A percentile compares a stretch with the other conserved stretches of the same genome.
Evolutionary conservation across 2,888 invertebrate genomes (phyloP).

Genomic region (Zygogramma bicolorata): DNA sequence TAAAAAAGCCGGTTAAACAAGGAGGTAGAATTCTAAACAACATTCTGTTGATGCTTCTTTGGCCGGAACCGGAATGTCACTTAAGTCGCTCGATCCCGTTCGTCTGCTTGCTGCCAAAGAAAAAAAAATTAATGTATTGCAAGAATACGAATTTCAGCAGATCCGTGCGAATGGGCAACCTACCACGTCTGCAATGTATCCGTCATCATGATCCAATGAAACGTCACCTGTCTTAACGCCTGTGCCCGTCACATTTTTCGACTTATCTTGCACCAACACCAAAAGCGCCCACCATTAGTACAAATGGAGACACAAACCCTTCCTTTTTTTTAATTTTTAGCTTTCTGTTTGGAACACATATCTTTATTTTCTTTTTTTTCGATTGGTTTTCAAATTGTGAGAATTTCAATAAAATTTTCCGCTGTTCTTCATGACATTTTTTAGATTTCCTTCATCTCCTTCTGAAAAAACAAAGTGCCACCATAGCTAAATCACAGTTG

Average conservation of each 20-base stretch:
- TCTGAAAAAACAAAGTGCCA: too few species aligned
- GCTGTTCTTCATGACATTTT: too few species aligned
- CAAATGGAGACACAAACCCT: not conserved
- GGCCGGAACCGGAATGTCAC: slow-evolving; percentile 40
- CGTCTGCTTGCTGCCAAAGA: slow-evolving; percentile 39
- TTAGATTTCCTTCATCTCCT: too few species aligned
- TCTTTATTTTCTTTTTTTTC: not conserved
- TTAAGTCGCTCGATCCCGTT: slow-evolving; percentile 43
- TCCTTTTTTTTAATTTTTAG: not conserved
- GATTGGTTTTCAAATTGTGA: too few species aligned
- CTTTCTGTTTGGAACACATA: not conserved
- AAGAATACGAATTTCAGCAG: slow-evolving; percentile 30
- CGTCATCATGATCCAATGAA: not conserved
- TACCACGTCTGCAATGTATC: not conserved
- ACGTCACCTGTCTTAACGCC: not conserved
- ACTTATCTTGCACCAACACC: not conserved
- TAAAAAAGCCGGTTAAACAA: slow-evolving; percentile 38
- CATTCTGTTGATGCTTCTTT: slow-evolving; percentile 50
- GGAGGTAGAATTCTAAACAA: slow-evolving; percentile 19
- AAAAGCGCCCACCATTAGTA: not conserved
- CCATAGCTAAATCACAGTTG: too few species aligned
- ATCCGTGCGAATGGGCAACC: slow-evolving; percentile 12
- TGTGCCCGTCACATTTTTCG: not conserved
- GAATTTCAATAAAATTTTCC: too few species aligned
- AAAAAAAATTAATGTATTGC: slow-evolving; percentile 41